Conservation (phyloP, 2,113 vertebrate species). For the Lota lota region DNA sequence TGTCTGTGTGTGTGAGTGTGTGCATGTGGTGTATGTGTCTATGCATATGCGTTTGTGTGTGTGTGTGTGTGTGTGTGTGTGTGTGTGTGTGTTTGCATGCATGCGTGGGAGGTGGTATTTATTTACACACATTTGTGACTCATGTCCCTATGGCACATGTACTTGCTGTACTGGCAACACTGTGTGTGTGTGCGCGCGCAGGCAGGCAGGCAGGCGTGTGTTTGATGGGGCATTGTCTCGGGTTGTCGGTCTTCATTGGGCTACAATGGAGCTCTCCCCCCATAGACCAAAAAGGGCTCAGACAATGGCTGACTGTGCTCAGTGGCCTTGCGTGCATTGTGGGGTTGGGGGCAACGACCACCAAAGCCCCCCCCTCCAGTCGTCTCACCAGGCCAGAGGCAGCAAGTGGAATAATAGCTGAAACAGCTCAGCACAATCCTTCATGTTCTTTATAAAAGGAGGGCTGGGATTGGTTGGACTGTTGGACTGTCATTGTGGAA, state of each 20-base stretch:
- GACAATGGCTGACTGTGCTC: conserved; percentile 40
- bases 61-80: not conserved
- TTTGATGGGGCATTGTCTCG: too few species aligned
- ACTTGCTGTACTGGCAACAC: not conserved
- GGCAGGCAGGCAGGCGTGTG: too few species aligned
- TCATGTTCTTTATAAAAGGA: too few species aligned
- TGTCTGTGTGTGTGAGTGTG: not conserved
- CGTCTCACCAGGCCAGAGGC: too few species aligned
- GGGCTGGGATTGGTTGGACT: too few species aligned
- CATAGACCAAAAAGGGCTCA: conserved; percentile 11
- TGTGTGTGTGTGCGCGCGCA: not conserved
- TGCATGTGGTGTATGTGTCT: not conserved
- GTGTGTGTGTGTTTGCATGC: not conserved
- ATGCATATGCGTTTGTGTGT: not conserved
- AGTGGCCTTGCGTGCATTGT: conserved; percentile 27
- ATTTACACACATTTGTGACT: not conserved
- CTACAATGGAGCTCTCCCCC: conserved; percentile 28
- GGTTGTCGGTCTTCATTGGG: conserved; percentile 28
- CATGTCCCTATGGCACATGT: not conserved
- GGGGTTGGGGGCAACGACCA: too few species aligned
- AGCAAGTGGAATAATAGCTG: too few species aligned
- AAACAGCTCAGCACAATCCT: too few species aligned
- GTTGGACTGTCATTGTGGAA: too few species aligned
- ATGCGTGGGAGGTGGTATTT: not conserved
- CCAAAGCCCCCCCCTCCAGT: too few species aligned